A percentile compares a stretch with the other conserved stretches of the same genome.
These are phyloP conservation scores for Papilio glaucus DNA, from an alignment of 1,140 invertebrate genomes.

Conservation along the genomic window DNA sequence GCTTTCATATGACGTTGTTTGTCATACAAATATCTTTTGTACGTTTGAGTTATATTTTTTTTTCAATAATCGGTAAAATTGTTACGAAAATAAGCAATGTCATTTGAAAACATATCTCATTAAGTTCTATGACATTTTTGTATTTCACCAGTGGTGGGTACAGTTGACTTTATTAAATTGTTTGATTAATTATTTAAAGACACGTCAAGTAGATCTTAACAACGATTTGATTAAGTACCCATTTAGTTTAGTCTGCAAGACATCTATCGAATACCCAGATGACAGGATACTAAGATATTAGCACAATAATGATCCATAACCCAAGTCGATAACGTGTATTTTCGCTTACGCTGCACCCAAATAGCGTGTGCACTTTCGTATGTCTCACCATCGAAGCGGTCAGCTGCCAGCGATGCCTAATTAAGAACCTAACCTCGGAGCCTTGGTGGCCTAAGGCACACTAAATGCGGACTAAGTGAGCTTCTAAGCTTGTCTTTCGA, in stretches of 20 bases:
- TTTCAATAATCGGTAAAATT: not conserved
- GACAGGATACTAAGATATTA: conserved; percentile 39
- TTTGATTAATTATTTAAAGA: conserved; percentile 34
- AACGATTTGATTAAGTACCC: conserved; percentile 37
- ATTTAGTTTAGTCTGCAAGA: conserved; percentile 37
- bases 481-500: conserved; percentile 66
- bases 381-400: conserved; percentile 62
- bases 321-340: conserved; percentile 26
- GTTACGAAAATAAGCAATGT: too few relatives aligned
- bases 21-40: not conserved
- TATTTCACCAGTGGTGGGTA: not conserved
- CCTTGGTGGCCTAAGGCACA: conserved; percentile 64
- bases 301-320: conserved; percentile 23
- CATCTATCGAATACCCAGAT: conserved; percentile 42
- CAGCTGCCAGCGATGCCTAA: conserved; percentile 74
- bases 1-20: not conserved
- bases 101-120: too few relatives aligned
- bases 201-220: conserved; percentile 35
- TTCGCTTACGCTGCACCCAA: conserved; percentile 22
- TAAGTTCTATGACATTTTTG: not conserved
- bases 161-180: conserved; percentile 26
- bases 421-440: conserved; percentile 75
- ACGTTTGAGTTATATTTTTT: not conserved
- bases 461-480: conserved; percentile 75
- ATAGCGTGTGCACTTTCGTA: conserved; percentile 7